Conservation (phyloP, 2,888 invertebrate genomes). For the Zonitis immaculata region DNA sequence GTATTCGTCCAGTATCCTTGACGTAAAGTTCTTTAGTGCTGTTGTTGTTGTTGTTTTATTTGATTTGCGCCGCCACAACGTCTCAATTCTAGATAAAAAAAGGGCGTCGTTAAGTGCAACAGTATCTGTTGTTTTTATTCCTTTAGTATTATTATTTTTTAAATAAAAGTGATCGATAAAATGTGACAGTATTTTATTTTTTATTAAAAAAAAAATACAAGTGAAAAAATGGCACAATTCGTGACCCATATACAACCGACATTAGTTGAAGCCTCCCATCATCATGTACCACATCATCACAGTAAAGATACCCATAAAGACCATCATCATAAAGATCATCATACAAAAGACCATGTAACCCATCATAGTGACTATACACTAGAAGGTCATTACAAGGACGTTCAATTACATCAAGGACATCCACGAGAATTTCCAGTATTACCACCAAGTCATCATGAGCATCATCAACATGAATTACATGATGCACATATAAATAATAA, state of each 20-base stretch:
- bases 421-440: conserved; percentile 42
- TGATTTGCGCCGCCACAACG: not conserved
- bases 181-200: not conserved
- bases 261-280: conserved; percentile 55
- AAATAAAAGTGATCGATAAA: too few species aligned
- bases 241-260: conserved; percentile 58
- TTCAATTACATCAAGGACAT: conserved; percentile 32
- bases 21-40: conserved; percentile 3
- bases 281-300: conserved; percentile 51
- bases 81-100: too few species aligned
- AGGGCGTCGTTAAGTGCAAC: not conserved
- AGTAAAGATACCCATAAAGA: conserved; percentile 27
- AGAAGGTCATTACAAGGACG: conserved; percentile 31
- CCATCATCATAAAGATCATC: conserved; percentile 21
- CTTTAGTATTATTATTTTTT: not conserved
- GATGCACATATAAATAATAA: too few species aligned
- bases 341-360: conserved; percentile 30
- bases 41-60: not conserved
- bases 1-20: conserved; percentile 5
- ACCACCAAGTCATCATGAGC: conserved; percentile 31
- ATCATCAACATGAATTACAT: conserved; percentile 28
- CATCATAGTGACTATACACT: conserved; percentile 23
- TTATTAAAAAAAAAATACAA: not conserved
- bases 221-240: conserved; percentile 53
- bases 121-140: not conserved